Conservation (phyloP, 2,888 invertebrate genomes). For the Tenthredo livida region DNA sequence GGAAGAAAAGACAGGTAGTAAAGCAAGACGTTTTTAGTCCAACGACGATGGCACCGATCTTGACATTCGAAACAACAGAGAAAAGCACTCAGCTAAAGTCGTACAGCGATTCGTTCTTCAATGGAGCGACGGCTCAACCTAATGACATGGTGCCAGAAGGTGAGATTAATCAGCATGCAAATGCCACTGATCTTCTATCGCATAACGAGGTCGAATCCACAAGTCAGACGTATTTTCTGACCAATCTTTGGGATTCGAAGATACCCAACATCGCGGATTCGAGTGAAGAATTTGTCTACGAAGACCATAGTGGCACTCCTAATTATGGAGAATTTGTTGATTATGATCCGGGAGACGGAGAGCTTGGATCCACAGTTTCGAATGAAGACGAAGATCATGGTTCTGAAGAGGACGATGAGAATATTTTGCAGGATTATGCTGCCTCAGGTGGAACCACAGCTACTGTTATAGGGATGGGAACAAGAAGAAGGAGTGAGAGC, state of each 20-base stretch:
- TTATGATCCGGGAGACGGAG: neutral
- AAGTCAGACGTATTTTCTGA: neutral
- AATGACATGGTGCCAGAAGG: neutral
- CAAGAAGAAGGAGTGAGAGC: neutral
- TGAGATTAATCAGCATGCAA: neutral
- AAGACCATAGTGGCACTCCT: neutral
- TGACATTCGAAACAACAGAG: neutral
- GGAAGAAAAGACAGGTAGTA: neutral
- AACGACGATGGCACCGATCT: neutral
- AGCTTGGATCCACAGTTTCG: neutral
- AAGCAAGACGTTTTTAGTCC: neutral
- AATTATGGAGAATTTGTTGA: neutral
- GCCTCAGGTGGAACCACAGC: neutral
- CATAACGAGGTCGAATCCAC: neutral
- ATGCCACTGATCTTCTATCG: neutral
- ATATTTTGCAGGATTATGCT: neutral
- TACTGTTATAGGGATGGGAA: neutral
- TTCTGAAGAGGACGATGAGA: neutral
- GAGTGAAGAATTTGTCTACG: neutral
- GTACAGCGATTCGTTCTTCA: constrained; percentile 15
- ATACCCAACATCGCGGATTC: neutral
- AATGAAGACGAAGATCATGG: neutral
- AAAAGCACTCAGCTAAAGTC: neutral
- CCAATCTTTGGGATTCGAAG: neutral
- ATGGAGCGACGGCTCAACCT: neutral